Evolutionary conservation across 2,113 vertebrate species (phyloP).

Genomic region (Gnathonemus longibarbis): DNA sequence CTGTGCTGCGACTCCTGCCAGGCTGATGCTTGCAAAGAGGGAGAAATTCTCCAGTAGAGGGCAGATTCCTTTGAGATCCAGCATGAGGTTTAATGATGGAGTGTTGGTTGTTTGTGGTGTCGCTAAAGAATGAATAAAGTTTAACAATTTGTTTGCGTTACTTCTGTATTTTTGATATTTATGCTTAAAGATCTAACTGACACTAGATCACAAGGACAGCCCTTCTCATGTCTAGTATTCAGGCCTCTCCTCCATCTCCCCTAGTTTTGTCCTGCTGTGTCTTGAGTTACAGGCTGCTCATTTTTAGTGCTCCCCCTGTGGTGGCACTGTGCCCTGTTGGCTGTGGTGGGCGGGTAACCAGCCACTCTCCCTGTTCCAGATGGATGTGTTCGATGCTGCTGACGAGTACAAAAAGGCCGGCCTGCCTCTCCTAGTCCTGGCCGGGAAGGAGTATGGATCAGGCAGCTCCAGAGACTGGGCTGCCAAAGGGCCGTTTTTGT

Average conservation of each 20-base stretch:
- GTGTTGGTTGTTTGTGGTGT: background rate
- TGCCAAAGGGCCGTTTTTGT: slow-evolving; percentile 88
- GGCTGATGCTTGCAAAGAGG: background rate
- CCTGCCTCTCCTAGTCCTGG: slow-evolving; percentile 75
- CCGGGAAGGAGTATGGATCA: slow-evolving; percentile 92
- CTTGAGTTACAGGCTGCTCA: background rate
- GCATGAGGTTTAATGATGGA: background rate
- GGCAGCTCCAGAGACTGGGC: slow-evolving; percentile 98
- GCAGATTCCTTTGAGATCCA: background rate
- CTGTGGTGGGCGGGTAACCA: background rate
- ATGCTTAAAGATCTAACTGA: background rate
- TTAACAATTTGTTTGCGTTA: background rate
- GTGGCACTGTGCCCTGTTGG: background rate
- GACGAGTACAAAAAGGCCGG: slow-evolving; percentile 74
- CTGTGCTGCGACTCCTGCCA: background rate
- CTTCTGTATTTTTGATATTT: background rate
- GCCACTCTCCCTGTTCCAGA: slow-evolving; percentile 47
- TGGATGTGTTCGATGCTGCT: slow-evolving; percentile 88
- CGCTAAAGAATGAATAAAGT: background rate
- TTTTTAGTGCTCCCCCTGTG: background rate
- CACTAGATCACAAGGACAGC: background rate
- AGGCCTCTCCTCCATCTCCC: background rate
- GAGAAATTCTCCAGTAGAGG: background rate
- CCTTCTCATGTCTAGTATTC: background rate
- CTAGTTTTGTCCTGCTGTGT: background rate